phyloP scores from a whole-genome alignment of 2,797 vertebrate species.

The Merluccius polli region DNA sequence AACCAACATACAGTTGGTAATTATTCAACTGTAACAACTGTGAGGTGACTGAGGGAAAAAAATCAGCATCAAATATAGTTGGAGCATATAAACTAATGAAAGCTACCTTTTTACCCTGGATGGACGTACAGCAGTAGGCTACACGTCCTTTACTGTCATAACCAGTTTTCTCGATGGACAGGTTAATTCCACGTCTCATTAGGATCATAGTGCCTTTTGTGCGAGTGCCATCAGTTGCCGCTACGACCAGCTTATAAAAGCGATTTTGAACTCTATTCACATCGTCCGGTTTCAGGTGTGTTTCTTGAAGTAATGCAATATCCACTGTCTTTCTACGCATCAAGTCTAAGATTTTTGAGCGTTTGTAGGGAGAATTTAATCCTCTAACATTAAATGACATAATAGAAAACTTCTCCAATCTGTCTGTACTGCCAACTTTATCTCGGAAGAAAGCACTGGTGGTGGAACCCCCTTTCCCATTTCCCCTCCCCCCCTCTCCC shows the following conservation, averaged over 20 bases:
- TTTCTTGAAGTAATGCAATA: background rate
- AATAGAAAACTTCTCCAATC: slow-evolving; percentile 1
- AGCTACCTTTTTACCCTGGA: background rate
- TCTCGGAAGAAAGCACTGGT: too few relatives aligned
- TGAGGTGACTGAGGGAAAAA: slow-evolving; percentile 4
- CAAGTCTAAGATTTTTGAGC: slow-evolving; percentile 7
- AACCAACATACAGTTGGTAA: slow-evolving; percentile 5
- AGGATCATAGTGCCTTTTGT: too few relatives aligned
- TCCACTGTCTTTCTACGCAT: slow-evolving; percentile 11
- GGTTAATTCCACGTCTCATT: background rate
- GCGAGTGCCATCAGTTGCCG: background rate
- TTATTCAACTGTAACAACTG: slow-evolving; percentile 7
- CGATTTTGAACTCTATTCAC: background rate
- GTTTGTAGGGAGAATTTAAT: slow-evolving; percentile 11
- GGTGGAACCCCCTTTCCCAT: too few relatives aligned
- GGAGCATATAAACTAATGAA: slow-evolving; percentile 9
- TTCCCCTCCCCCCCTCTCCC: too few relatives aligned
- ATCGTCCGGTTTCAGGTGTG: background rate
- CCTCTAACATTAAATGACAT: slow-evolving; percentile 18
- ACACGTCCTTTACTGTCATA: background rate
- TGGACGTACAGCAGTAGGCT: too few relatives aligned
- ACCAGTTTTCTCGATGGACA: background rate
- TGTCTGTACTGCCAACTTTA: slow-evolving; percentile 4
- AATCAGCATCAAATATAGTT: slow-evolving; percentile 1
- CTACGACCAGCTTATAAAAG: background rate